Percentiles rank a stretch among this genome's conserved stretches.
These are phyloP conservation scores for Amyelois transitella DNA, from an alignment of 1,140 invertebrate genomes.

Conservation along the genomic window DNA sequence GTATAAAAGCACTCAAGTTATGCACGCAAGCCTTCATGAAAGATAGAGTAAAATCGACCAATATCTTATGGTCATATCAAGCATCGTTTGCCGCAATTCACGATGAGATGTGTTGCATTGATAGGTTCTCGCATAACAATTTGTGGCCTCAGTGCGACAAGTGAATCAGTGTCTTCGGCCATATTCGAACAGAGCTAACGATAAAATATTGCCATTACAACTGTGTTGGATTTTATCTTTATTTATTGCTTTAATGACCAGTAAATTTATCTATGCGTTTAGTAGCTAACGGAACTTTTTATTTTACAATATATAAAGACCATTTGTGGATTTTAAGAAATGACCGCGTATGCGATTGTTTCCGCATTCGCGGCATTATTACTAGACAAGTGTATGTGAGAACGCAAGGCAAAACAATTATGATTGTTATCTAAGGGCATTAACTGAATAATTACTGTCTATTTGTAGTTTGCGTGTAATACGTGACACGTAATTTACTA, in stretches of 20 bases:
- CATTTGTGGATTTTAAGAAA: neutral
- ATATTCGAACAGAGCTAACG: neutral
- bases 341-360: neutral
- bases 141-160: constrained; percentile 6
- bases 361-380: constrained; percentile 1
- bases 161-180: constrained; percentile 4
- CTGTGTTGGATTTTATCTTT: constrained; percentile 1
- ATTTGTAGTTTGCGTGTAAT: constrained; percentile 31
- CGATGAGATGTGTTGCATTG: constrained; percentile 18
- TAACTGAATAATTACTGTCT: constrained; percentile 40
- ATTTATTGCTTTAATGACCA: neutral
- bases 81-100: constrained; percentile 16
- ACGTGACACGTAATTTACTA: constrained; percentile 23
- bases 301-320: neutral
- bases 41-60: constrained; percentile 20
- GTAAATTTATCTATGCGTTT: constrained; percentile 1
- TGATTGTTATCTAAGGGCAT: constrained; percentile 37
- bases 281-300: neutral
- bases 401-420: constrained; percentile 38
- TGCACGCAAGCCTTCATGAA: constrained; percentile 28
- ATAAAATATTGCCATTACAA: neutral
- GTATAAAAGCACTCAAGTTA: constrained; percentile 19
- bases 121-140: constrained; percentile 18
- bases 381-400: constrained; percentile 25
- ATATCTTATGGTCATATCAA: constrained; percentile 23